phyloP scores from a whole-genome alignment of 2,888 invertebrate species.

The Yponomeuta plumbellus region DNA sequence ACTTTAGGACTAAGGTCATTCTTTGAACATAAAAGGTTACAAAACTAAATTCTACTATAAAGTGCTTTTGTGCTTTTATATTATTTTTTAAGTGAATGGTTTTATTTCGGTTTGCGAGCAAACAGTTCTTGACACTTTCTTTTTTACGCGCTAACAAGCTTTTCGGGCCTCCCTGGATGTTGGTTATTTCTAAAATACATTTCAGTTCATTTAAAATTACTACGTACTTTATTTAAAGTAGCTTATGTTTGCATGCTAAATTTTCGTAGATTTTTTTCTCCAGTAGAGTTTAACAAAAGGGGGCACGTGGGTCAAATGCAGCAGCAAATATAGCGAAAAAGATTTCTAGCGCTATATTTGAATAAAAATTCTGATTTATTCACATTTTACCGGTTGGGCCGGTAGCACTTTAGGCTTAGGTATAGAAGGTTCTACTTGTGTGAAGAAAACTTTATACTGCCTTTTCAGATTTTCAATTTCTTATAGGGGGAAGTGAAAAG shows the following conservation, averaged over 20 bases:
- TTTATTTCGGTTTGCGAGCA: too few species aligned
- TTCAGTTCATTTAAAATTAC: too few species aligned
- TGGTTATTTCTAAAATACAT: too few species aligned
- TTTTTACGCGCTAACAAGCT: too few species aligned
- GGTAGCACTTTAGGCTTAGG: neutral
- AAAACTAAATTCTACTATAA: too few species aligned
- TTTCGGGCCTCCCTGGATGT: too few species aligned
- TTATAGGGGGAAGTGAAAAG: too few species aligned
- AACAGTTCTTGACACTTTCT: too few species aligned
- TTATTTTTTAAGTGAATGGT: neutral
- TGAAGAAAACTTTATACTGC: neutral
- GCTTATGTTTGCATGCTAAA: too few species aligned
- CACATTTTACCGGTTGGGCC: neutral
- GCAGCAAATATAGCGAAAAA: neutral
- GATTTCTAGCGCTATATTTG: neutral
- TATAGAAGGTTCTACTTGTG: neutral
- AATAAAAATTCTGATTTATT: slow-evolving; percentile 1
- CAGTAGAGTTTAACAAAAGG: too few species aligned
- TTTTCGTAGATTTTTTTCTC: too few species aligned
- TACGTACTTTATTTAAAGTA: too few species aligned
- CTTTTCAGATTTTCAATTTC: neutral
- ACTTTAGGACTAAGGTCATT: neutral
- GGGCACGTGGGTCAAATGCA: neutral
- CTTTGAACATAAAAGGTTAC: neutral
- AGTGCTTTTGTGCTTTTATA: neutral